Conservation (phyloP, 2,888 invertebrate species). For the Malacosoma neustria region DNA sequence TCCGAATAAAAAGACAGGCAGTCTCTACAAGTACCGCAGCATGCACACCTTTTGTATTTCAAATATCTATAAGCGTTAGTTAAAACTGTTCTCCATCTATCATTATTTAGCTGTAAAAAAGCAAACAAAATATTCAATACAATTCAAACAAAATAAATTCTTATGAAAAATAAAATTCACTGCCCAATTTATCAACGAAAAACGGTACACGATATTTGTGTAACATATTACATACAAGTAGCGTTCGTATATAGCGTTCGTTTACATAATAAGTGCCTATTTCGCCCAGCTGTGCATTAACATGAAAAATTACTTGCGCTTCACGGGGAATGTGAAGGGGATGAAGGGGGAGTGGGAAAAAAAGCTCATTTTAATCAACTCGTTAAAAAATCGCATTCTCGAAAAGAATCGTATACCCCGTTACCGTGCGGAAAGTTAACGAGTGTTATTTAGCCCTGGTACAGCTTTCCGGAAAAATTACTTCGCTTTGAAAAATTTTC, state of each 20-base stretch:
- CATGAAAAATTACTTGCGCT: slow-evolving; percentile 37
- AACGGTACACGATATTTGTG: slow-evolving; percentile 8
- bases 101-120: no score
- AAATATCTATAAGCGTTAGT: no score
- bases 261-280: slow-evolving; percentile 26
- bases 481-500: slow-evolving; percentile 58
- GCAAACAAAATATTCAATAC: no score
- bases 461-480: slow-evolving; percentile 38
- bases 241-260: slow-evolving; percentile 4
- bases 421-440: slow-evolving; percentile 58
- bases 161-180: no score
- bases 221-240: background rate
- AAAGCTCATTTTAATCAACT: slow-evolving; percentile 48
- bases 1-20: no score
- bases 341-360: slow-evolving; percentile 16
- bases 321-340: slow-evolving; percentile 9
- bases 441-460: slow-evolving; percentile 62
- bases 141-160: no score
- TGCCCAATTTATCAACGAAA: background rate
- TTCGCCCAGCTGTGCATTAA: slow-evolving; percentile 28
- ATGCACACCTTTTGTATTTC: no score
- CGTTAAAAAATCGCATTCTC: slow-evolving; percentile 54
- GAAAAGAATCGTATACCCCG: slow-evolving; percentile 51
- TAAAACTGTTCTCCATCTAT: no score
- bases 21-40: no score